These are phyloP conservation scores for Mastomys coucha DNA, from an alignment of 2,113 vertebrate genomes.

Conservation along the genomic window DNA sequence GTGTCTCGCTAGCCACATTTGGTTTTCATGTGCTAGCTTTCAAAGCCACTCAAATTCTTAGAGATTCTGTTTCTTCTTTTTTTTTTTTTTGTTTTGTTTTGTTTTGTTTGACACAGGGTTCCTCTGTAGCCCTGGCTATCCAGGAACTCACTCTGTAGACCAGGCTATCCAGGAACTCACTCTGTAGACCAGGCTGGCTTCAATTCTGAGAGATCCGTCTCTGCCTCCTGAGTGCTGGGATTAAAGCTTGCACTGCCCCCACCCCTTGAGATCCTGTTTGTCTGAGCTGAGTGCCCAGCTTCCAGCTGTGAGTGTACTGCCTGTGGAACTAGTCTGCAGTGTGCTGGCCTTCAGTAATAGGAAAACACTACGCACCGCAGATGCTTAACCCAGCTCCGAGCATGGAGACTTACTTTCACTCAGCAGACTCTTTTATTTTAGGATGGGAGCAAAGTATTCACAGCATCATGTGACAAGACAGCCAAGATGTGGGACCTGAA, in stretches of 20 bases:
- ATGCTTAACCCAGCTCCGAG: background rate
- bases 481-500: constrained; percentile 99
- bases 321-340: background rate
- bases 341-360: background rate
- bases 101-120: background rate
- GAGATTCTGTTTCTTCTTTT: background rate
- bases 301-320: background rate
- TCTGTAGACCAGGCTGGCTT: too few species aligned
- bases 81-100: background rate
- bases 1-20: too few species aligned
- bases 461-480: constrained; percentile 98
- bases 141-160: background rate
- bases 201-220: background rate
- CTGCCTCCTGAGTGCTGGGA: background rate
- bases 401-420: background rate
- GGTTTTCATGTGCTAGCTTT: background rate
- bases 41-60: background rate
- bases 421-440: constrained; percentile 78
- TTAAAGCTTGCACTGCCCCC: background rate
- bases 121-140: background rate
- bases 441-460: constrained; percentile 99
- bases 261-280: background rate
- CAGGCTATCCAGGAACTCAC: background rate
- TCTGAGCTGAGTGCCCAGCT: background rate
- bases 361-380: background rate